phyloP scores from a whole-genome alignment of 2,888 invertebrate species.

The Tachina fera region DNA sequence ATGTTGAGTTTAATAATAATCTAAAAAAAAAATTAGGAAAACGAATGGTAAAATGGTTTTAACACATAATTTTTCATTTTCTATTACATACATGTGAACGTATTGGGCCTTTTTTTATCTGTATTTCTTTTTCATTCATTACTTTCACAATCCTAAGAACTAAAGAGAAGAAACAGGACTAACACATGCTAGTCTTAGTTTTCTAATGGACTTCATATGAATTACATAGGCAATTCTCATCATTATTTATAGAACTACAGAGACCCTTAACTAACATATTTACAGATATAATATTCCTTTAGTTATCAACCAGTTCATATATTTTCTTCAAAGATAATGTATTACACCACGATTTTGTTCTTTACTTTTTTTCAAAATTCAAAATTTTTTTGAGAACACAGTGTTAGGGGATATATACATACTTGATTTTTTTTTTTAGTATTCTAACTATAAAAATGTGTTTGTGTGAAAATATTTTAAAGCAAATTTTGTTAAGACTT shows the following conservation, averaged over 20 bases:
- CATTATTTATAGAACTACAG: constrained; percentile 62
- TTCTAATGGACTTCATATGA: constrained; percentile 28
- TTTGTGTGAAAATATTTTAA: too few relatives aligned
- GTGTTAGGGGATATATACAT: too few relatives aligned
- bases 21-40: constrained; percentile 15
- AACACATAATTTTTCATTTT: constrained; percentile 71
- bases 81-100: constrained; percentile 35
- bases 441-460: too few relatives aligned
- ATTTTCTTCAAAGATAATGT: not conserved
- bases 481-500: too few relatives aligned
- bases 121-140: not conserved
- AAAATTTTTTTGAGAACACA: too few relatives aligned
- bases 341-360: not conserved
- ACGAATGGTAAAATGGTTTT: constrained; percentile 52
- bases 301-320: not conserved
- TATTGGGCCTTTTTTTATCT: constrained; percentile 14
- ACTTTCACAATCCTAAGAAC: constrained; percentile 16
- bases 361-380: constrained; percentile 3
- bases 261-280: constrained; percentile 52
- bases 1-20: constrained; percentile 30
- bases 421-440: too few relatives aligned
- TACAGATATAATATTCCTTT: constrained; percentile 1
- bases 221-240: constrained; percentile 43
- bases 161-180: constrained; percentile 33
- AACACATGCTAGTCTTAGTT: constrained; percentile 39